Evolutionary conservation across 2,797 vertebrate species (phyloP).

Genomic region (Myotis daubentonii): DNA sequence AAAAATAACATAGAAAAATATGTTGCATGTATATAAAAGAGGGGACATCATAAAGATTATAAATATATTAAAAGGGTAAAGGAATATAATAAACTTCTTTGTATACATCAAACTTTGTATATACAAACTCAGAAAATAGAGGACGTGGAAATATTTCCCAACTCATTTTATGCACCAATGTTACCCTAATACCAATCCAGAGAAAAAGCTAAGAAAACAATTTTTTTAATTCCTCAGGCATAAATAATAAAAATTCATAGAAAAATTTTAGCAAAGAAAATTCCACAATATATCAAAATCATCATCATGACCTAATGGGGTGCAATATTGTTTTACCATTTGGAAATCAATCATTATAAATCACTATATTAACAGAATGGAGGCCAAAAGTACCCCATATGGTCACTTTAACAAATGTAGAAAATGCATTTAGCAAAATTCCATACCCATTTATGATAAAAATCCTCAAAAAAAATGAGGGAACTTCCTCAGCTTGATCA

Average conservation of each 20-base stretch:
- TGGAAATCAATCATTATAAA: constrained; percentile 45
- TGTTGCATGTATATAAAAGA: background rate
- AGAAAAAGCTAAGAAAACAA: constrained; percentile 27
- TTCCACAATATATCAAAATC: constrained; percentile 44
- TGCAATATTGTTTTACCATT: constrained; percentile 54
- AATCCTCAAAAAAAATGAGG: background rate
- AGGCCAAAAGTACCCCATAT: background rate
- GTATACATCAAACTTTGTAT: background rate
- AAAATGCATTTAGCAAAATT: constrained; percentile 18
- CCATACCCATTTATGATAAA: background rate
- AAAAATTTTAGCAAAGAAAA: constrained; percentile 50
- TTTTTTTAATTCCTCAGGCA: background rate
- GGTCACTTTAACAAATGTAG: constrained; percentile 35
- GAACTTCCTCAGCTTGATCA: background rate
- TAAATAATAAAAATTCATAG: constrained; percentile 59
- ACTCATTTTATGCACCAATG: background rate
- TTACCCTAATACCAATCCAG: constrained; percentile 12
- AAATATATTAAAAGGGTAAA: constrained; percentile 1
- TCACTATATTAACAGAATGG: constrained; percentile 33
- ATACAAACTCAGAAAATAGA: constrained; percentile 36
- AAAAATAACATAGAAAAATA: constrained; percentile 36
- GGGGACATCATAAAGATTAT: background rate
- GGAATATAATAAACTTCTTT: background rate
- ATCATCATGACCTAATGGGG: constrained; percentile 41
- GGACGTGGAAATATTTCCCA: background rate